Percentiles rank a stretch among this genome's conserved stretches.
These are phyloP conservation scores for Chondrilla cf. caribensis DNA, from an alignment of 37 sponge, comb jelly and placozoan species.

Conservation along the genomic window DNA sequence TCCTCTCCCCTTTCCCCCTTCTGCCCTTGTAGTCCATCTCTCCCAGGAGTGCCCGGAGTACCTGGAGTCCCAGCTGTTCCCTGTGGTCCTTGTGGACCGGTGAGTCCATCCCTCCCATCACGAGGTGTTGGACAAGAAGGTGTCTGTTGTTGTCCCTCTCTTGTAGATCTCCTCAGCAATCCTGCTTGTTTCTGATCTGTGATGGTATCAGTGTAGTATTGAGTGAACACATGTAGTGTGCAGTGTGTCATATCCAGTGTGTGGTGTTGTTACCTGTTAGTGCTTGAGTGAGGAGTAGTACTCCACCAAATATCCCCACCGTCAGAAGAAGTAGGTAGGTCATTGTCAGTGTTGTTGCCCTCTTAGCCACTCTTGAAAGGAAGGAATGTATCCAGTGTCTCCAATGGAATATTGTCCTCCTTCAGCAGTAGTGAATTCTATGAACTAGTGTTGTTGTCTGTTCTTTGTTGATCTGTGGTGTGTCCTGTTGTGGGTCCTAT, in stretches of 20 bases:
- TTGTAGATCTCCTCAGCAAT: background rate
- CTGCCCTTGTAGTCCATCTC: conserved; percentile 32
- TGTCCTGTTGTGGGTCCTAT: too few species aligned
- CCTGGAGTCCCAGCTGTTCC: conserved; percentile 1
- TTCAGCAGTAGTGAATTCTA: too few species aligned
- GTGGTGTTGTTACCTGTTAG: background rate
- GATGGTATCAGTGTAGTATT: background rate
- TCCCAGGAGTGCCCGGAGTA: conserved; percentile 24
- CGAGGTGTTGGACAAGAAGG: background rate
- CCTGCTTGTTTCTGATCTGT: background rate
- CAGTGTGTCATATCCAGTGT: too few species aligned
- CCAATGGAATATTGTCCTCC: too few species aligned
- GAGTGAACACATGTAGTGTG: background rate
- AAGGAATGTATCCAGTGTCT: too few species aligned
- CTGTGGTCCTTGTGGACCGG: conserved; percentile 37
- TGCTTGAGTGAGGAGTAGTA: too few species aligned
- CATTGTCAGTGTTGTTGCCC: too few species aligned
- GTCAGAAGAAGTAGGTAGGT: too few species aligned
- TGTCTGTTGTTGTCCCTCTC: background rate
- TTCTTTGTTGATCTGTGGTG: too few species aligned
- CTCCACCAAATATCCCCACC: too few species aligned
- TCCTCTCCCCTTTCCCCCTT: conserved; percentile 10
- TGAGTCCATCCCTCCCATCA: conserved; percentile 14
- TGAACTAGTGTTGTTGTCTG: too few species aligned
- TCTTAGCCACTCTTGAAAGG: too few species aligned